Percentiles rank a stretch among this genome's conserved stretches.
phyloP scores from a whole-genome alignment of 1,140 invertebrate species.

The Sycophila sp. region DNA sequence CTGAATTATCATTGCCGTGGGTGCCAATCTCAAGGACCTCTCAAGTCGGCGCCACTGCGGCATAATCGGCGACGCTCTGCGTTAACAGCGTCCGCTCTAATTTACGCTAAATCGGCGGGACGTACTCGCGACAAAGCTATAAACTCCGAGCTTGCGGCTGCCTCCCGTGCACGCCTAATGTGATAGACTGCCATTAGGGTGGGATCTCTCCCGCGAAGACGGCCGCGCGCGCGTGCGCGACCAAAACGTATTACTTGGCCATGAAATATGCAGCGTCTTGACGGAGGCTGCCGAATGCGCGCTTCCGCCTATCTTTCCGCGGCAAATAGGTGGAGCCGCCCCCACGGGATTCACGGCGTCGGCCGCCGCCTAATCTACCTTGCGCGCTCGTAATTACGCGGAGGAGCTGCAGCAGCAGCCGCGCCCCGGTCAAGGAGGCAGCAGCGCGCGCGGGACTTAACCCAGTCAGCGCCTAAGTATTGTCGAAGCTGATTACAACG shows the following conservation, averaged over 20 bases:
- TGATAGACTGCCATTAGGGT: constrained; percentile 58
- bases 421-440: not conserved
- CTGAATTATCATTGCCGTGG: too few species aligned
- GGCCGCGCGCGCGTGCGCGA: not conserved
- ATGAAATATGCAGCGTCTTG: constrained; percentile 58
- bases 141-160: constrained; percentile 43
- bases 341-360: not conserved
- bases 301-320: constrained; percentile 8
- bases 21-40: too few species aligned
- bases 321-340: not conserved
- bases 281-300: constrained; percentile 43
- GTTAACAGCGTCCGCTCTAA: constrained; percentile 17
- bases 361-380: constrained; percentile 36
- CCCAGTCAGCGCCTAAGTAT: constrained; percentile 34
- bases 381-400: constrained; percentile 36
- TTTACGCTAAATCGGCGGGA: constrained; percentile 51
- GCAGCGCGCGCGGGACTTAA: constrained; percentile 21
- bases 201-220: constrained; percentile 41
- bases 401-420: not conserved
- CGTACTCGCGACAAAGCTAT: constrained; percentile 45
- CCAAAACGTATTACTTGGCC: constrained; percentile 60
- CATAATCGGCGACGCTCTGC: not conserved
- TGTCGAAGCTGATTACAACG: constrained; percentile 34
- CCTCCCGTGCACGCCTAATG: too few species aligned
- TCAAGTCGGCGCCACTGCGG: too few species aligned